These are phyloP conservation scores for Erebia palarica DNA, from an alignment of 2,888 invertebrate species.

Conservation along the genomic window DNA sequence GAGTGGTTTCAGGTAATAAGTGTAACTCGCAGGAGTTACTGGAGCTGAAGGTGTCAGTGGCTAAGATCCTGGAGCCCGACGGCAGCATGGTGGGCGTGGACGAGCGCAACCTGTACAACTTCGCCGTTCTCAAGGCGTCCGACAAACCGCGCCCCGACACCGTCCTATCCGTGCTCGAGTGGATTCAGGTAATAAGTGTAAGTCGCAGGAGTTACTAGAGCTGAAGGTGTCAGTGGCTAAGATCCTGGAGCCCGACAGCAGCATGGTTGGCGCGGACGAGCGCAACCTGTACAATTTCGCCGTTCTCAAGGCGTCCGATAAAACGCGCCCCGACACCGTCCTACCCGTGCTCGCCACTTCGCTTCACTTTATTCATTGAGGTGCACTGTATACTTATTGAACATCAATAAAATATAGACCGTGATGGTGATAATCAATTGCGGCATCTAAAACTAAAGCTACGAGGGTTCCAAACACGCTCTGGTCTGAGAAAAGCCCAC, in stretches of 20 bases:
- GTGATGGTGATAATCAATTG: too few species aligned
- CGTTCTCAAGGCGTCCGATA: constrained; percentile 88
- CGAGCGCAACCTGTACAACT: constrained; percentile 96
- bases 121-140: constrained; percentile 92
- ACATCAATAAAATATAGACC: too few species aligned
- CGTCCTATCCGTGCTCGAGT: constrained; percentile 93
- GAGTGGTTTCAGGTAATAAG: constrained; percentile 90
- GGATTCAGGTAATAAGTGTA: constrained; percentile 86
- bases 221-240: constrained; percentile 85
- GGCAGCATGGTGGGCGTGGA: constrained; percentile 97
- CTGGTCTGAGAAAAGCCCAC: too few species aligned
- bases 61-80: constrained; percentile 98
- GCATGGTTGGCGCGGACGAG: constrained; percentile 96
- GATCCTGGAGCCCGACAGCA: constrained; percentile 97
- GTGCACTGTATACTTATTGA: too few species aligned
- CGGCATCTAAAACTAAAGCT: too few species aligned
- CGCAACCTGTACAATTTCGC: constrained; percentile 97
- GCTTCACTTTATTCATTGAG: too few species aligned
- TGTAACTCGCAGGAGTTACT: constrained; percentile 57
- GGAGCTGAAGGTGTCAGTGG: constrained; percentile 76
- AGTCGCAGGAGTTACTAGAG: constrained; percentile 62
- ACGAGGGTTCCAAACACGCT: too few species aligned
- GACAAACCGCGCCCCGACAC: constrained; percentile 87
- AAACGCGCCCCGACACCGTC: constrained; percentile 89
- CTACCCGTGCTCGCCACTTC: constrained; percentile 87